Evolutionary conservation across 2,888 invertebrate genomes (phyloP), one percentile per base, ranked within the genome.

Genomic region (Graphium colonna): DNA sequence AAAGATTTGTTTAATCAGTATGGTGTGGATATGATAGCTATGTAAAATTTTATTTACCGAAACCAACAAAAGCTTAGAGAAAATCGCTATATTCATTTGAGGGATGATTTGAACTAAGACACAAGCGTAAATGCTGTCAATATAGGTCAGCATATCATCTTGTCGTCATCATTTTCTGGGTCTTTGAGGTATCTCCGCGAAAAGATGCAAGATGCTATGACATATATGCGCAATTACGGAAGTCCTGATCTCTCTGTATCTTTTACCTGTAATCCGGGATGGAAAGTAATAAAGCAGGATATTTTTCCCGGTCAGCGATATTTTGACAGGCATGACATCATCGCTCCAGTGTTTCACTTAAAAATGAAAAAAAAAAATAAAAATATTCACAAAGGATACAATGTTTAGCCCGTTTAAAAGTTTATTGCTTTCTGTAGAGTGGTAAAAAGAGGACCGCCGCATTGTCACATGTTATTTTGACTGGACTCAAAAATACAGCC

Each of bases 311-410:
- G 54, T 0, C 57, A 65, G 59, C 60, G 46, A 4, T 15, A 68
- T 26, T 55, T 16, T 10, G 64, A 71, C 56, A 51, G 71, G 15
- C 69, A 72, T 54, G 70, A 74, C 54, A 51, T 74, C 15, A 55
- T 62, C 26, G 65, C 69, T 12, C 50, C 63, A 40, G 56, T 67
- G 1, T 67, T 68, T 61, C 51, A 52, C 39, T 50, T 63, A 56
- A 39, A 39, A 10, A 3, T 15, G 12, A n/a, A 16, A 47, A 26
- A 47, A 17, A 39, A 18, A 8, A 0, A 4, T n/a, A 33, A 33
- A 33, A 33, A 3, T 33, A 33, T 33, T 33, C 8, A 33, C 33
- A 9, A 33, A 33, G 10, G 33, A 33, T 2, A n/a, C 3, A 10
- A 43, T 43, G 4, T 43, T 43, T 10, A 9, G 43, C 2, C 3